A percentile compares a stretch with the other conserved stretches of the same genome.
Conservation (phyloP, 2,797 vertebrate genomes). For the Scleropages formosus region DNA sequence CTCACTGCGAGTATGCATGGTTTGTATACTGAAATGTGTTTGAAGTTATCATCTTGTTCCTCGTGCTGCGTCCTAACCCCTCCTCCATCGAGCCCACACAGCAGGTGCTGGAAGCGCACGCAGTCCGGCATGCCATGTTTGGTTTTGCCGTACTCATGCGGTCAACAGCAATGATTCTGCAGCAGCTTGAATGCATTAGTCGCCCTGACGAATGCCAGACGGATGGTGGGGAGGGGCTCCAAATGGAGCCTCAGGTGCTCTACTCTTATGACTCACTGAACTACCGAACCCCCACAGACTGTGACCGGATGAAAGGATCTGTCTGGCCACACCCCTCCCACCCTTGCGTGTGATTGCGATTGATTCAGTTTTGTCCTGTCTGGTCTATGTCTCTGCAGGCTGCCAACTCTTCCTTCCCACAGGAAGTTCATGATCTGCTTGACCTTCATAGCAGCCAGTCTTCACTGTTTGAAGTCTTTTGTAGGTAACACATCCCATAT, state of each 20-base stretch:
- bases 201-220: conserved; percentile 38
- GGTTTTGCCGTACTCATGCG: conserved; percentile 33
- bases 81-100: neutral
- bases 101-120: conserved; percentile 37
- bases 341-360: conserved; percentile 31
- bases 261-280: neutral
- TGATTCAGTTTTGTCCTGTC: conserved; percentile 33
- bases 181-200: conserved; percentile 37
- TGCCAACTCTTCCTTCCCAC: neutral
- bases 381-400: conserved; percentile 15
- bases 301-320: conserved; percentile 2
- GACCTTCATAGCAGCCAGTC: neutral
- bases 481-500: conserved; percentile 42
- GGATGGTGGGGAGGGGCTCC: conserved; percentile 2
- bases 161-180: conserved; percentile 29
- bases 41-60: conserved; percentile 28
- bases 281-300: conserved; percentile 5
- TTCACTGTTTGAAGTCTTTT: conserved; percentile 20
- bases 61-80: neutral
- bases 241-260: conserved; percentile 32
- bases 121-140: conserved; percentile 1
- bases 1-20: neutral
- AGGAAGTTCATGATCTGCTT: conserved; percentile 12
- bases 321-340: neutral
- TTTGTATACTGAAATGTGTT: conserved; percentile 19